Percentiles rank a stretch among this genome's conserved stretches.
phyloP scores from a whole-genome alignment of 2,888 invertebrate species.

The Ethmia dodecea region DNA sequence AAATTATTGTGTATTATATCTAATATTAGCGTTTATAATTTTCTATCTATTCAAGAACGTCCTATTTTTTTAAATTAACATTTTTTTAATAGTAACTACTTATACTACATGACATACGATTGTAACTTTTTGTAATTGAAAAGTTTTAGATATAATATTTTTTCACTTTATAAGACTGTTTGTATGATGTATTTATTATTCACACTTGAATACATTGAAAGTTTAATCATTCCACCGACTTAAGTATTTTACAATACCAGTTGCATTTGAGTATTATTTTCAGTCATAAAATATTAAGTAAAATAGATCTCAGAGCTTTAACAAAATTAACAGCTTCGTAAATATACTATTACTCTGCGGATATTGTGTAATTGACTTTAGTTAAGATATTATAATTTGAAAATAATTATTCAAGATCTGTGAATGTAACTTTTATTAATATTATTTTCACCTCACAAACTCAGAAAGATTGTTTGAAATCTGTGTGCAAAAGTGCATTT shows the following conservation, averaged over 20 bases:
- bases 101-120: slow-evolving; percentile 29
- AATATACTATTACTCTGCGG: too few relatives aligned
- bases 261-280: slow-evolving; percentile 60
- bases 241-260: slow-evolving; percentile 55
- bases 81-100: slow-evolving; percentile 33
- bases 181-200: slow-evolving; percentile 49
- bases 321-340: too few relatives aligned
- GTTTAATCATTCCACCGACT: slow-evolving; percentile 69
- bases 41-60: slow-evolving; percentile 40
- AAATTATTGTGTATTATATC: slow-evolving; percentile 30
- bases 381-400: too few relatives aligned
- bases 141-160: slow-evolving; percentile 46
- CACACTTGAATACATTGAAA: slow-evolving; percentile 54
- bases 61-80: slow-evolving; percentile 41
- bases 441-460: too few relatives aligned
- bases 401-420: too few relatives aligned
- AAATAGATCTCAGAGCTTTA: slow-evolving; percentile 46
- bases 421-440: too few relatives aligned
- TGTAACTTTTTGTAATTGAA: slow-evolving; percentile 45
- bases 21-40: slow-evolving; percentile 27
- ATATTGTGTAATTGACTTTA: too few relatives aligned
- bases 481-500: too few relatives aligned
- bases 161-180: slow-evolving; percentile 69
- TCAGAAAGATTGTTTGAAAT: too few relatives aligned
- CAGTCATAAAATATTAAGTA: slow-evolving; percentile 27